Conservation (phyloP, 2,797 vertebrate genomes). For the Sebastes matsubarae region DNA sequence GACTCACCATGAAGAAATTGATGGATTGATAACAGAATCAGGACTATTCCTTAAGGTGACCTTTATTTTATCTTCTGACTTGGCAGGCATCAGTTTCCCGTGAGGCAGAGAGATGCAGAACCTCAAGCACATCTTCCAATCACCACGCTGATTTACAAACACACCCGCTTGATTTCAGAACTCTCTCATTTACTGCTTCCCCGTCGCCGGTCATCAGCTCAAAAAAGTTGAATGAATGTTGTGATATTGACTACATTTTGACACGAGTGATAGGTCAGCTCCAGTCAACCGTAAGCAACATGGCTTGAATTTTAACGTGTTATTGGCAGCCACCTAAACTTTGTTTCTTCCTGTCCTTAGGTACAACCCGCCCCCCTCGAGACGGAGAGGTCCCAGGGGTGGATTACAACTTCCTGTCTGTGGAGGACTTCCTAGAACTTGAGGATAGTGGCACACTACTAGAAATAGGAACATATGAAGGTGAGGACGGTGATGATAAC, state of each 20-base stretch:
- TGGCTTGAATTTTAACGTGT: not conserved
- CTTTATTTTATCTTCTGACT: slow-evolving; percentile 48
- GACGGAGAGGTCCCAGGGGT: slow-evolving; percentile 95
- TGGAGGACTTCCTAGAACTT: slow-evolving; percentile 92
- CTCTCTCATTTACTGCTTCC: slow-evolving; percentile 25
- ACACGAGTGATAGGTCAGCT: slow-evolving; percentile 1
- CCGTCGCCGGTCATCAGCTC: slow-evolving; percentile 15
- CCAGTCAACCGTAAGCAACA: not conserved
- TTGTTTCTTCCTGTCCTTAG: slow-evolving; percentile 72
- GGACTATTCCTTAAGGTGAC: slow-evolving; percentile 32
- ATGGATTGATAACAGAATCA: slow-evolving; percentile 35
- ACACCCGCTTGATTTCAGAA: slow-evolving; percentile 52
- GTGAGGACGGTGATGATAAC: slow-evolving; percentile 75
- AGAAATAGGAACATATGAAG: slow-evolving; percentile 97
- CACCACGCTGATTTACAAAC: slow-evolving; percentile 46
- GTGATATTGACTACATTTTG: slow-evolving; percentile 13
- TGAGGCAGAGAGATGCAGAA: slow-evolving; percentile 28
- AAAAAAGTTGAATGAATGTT: slow-evolving; percentile 22
- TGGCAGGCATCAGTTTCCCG: slow-evolving; percentile 41
- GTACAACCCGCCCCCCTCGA: slow-evolving; percentile 94
- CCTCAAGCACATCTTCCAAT: slow-evolving; percentile 40
- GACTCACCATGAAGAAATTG: slow-evolving; percentile 17
- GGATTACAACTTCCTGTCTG: slow-evolving; percentile 96
- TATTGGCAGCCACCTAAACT: slow-evolving; percentile 5
- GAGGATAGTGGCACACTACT: slow-evolving; percentile 93